Evolutionary conservation across 1,140 invertebrate genomes (phyloP).

Genomic region (Drosophila murphyi): DNA sequence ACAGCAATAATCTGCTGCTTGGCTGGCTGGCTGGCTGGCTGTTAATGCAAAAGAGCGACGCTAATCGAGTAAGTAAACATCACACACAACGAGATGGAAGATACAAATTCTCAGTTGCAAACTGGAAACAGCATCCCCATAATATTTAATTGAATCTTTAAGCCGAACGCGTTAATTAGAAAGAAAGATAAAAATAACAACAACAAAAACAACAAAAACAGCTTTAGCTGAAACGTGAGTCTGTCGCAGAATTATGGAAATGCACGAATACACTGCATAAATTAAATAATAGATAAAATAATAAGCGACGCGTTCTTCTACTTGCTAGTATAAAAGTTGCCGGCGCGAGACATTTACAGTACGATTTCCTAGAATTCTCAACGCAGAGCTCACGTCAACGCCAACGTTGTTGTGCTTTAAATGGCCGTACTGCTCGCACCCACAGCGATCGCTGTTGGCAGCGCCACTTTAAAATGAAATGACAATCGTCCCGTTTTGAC

Average conservation of each 20-base stretch:
- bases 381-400: constrained; percentile 44
- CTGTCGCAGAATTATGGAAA: constrained; percentile 29
- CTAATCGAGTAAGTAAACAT: constrained; percentile 61
- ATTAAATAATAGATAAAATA: constrained; percentile 63
- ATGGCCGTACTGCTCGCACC: constrained; percentile 32
- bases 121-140: constrained; percentile 1
- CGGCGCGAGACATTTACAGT: constrained; percentile 61
- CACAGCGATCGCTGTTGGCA: constrained; percentile 34
- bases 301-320: constrained; percentile 27
- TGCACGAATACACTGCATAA: constrained; percentile 59
- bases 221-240: constrained; percentile 37
- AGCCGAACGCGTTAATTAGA: constrained; percentile 48
- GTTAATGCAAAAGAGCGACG: constrained; percentile 41
- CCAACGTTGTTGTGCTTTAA: constrained; percentile 22
- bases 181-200: not conserved
- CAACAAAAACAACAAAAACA: not conserved
- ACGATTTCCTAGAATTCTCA: constrained; percentile 73
- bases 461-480: constrained; percentile 58
- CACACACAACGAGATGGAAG: constrained; percentile 45
- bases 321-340: constrained; percentile 15
- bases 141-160: constrained; percentile 12
- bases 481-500: constrained; percentile 29
- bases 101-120: constrained; percentile 24
- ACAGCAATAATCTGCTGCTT: constrained; percentile 11
- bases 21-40: not conserved